Evolutionary conservation across 2,113 vertebrate species (phyloP), one percentile per base, ranked within the genome.

Genomic region (Glareola pratincola): DNA sequence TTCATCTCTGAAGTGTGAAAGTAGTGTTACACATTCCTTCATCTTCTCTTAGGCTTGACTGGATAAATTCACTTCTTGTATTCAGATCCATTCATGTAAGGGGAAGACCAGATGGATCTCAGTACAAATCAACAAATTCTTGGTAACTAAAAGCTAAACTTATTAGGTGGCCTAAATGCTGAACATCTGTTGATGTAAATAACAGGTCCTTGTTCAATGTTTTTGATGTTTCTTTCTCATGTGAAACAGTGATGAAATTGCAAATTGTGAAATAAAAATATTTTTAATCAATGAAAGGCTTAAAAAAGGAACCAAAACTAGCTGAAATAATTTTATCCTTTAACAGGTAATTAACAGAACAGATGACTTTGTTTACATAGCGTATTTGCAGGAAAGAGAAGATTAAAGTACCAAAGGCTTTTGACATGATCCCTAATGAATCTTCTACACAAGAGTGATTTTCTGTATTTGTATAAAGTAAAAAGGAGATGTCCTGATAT

Each of bases 161-260:
- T 97, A 94, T 97, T 98, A 97, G 85, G 76, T 94, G 92, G 87
- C 67, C 92, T 97, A 96, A 97, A 97, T 73, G 68, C 67, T 96
- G 94, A 97, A 98, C 98, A 98, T 97, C 97, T 98, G 97, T 97
- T 98, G 90, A 94, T 97, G 94, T 96, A 97, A 98, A 97, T 96
- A 97, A 90, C 84, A 96, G 71, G 94, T 96, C 80, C 85, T 93
- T 56, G 45, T 95, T 91, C 87, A 93, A 87, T 87, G 82, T 93
- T 96, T 96, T 94, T 97, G 88, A 94, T 62, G 4, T 96, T 96
- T 94, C 77, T 73, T 97, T 98, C 76, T 88, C 90, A 81, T 91
- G 90, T 73, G 88, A 97, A 97, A 87, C 72, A 75, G 43, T 97
- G 92, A 91, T 96, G 66, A 97, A 98, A 96, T 96, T 90, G 51